Percentiles rank a stretch among this genome's conserved stretches.
Evolutionary conservation across 1,140 invertebrate genomes (phyloP).

Genomic region (Leptonema lineaticorne): DNA sequence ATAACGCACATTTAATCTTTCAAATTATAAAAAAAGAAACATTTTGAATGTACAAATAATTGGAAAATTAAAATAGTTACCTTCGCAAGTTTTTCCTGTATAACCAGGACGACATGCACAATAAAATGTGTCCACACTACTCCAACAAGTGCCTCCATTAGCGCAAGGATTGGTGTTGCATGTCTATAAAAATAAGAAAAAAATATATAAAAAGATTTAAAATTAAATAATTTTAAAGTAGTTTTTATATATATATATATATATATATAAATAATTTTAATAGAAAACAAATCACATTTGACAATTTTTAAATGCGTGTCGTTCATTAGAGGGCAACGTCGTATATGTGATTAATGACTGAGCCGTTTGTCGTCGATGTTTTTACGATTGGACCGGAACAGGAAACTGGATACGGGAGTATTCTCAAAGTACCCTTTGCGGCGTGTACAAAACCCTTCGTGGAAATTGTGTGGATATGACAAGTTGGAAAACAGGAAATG

Average conservation of each 20-base stretch:
- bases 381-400: neutral
- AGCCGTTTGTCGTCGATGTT: neutral
- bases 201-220: too few species aligned
- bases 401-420: neutral
- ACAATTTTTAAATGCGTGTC: too few species aligned
- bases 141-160: slow-evolving; percentile 76
- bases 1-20: too few species aligned
- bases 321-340: too few species aligned
- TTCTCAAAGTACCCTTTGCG: neutral
- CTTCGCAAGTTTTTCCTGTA: slow-evolving; percentile 76
- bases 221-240: too few species aligned
- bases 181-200: too few species aligned
- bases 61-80: slow-evolving; percentile 45
- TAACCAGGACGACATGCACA: slow-evolving; percentile 73
- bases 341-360: too few species aligned
- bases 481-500: slow-evolving; percentile 27
- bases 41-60: too few species aligned
- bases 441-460: neutral
- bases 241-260: too few species aligned
- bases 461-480: slow-evolving; percentile 27
- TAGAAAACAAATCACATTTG: too few species aligned
- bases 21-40: too few species aligned
- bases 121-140: slow-evolving; percentile 71
- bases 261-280: too few species aligned
- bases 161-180: slow-evolving; percentile 76